Conservation (phyloP, 2,888 invertebrate genomes). For the Aelia acuminata region DNA sequence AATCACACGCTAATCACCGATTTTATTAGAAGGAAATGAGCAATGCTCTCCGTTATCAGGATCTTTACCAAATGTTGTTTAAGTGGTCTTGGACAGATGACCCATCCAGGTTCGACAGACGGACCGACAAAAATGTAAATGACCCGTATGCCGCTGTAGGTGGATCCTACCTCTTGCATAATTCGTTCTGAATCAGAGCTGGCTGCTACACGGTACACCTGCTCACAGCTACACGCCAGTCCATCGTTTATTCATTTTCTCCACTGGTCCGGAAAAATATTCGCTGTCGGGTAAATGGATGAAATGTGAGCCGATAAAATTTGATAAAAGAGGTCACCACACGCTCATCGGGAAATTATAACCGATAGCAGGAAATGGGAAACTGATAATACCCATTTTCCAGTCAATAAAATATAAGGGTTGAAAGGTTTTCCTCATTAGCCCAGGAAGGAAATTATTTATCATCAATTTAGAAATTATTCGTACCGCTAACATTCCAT, state of each 20-base stretch:
- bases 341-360: constrained; percentile 2
- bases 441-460: neutral
- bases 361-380: neutral
- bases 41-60: neutral
- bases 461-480: neutral
- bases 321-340: constrained; percentile 30
- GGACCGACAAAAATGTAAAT: constrained; percentile 50
- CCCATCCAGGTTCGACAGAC: neutral
- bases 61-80: constrained; percentile 24
- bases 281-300: constrained; percentile 18
- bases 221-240: neutral
- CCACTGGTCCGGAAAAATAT: constrained; percentile 21
- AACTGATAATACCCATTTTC: constrained; percentile 29
- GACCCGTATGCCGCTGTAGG: constrained; percentile 31
- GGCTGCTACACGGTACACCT: neutral
- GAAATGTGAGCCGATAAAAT: constrained; percentile 40
- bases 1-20: neutral
- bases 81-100: constrained; percentile 35
- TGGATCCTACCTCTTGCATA: constrained; percentile 40
- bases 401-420: neutral
- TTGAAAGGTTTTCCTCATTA: constrained; percentile 27
- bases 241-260: constrained; percentile 8
- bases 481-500: no score
- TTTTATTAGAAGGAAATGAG: neutral
- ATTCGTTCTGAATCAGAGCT: constrained; percentile 35